Evolutionary conservation across 2,888 invertebrate genomes (phyloP).

Genomic region (Sinelater perroti): DNA sequence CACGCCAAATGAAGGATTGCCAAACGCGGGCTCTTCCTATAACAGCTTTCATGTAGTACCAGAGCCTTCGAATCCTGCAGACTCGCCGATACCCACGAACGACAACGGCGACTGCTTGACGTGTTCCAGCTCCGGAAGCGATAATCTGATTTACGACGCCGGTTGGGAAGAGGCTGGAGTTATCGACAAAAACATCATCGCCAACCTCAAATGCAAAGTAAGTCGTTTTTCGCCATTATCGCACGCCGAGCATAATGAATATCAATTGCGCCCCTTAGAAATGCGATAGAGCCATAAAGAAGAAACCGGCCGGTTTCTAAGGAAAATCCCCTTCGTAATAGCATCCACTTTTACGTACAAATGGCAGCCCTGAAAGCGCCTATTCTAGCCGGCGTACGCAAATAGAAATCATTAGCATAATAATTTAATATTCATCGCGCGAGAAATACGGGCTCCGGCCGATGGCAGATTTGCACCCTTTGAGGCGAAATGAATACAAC

Average conservation of each 20-base stretch:
- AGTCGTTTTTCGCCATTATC: constrained; percentile 47
- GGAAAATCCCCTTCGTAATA: too few species aligned
- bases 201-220: constrained; percentile 77
- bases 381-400: not conserved
- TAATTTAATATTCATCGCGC: constrained; percentile 14
- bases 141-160: constrained; percentile 40
- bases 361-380: not conserved
- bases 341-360: too few species aligned
- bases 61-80: constrained; percentile 19
- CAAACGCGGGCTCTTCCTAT: constrained; percentile 25
- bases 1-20: not conserved
- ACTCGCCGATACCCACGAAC: constrained; percentile 45
- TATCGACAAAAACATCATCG: constrained; percentile 68
- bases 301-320: too few species aligned
- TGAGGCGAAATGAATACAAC: not conserved
- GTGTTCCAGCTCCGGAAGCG: constrained; percentile 58
- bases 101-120: constrained; percentile 61
- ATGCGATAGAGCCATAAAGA: too few species aligned
- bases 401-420: constrained; percentile 14
- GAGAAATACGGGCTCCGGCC: constrained; percentile 2
- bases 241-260: too few species aligned
- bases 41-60: constrained; percentile 43
- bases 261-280: too few species aligned
- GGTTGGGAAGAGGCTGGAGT: constrained; percentile 68
- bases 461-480: constrained; percentile 3